Evolutionary conservation across 2,888 invertebrate species (phyloP), one percentile per base, ranked within the genome.

Genomic region (Synanthedon myopaeformis): DNA sequence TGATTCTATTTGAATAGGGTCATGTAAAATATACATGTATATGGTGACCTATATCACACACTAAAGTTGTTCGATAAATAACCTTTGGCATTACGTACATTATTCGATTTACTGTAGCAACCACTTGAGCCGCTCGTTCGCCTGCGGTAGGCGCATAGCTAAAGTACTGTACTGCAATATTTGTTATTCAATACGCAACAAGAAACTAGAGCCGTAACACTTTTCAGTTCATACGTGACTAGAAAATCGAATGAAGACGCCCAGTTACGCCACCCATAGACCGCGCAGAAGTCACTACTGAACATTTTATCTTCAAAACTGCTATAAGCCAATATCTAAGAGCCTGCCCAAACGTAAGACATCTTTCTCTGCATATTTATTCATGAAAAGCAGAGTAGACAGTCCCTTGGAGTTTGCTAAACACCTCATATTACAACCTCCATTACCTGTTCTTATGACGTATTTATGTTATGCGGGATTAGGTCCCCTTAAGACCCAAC

Each of bases 171-270:
- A 51, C 54, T 55, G 51, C 53, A 54, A 56, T 56, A 66, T 72
- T 80, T 72, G 61, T 64, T 79, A 81, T 80, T 80, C 80, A 67
- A 63, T 64, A 65, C 74, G 70, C 69, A 71, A 66, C 59, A 61
- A 64, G 65, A 73, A 71, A 74, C 66, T 64, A 68, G 68, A 66
- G 65, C 67, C 64, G 67, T 66, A 70, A 75, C 75, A 80, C 79
- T 79, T 80, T 77, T 79, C 74, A 80, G 72, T 70, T 62, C 64
- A 74, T 71, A 76, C 79, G 79, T 80, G 81, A 77, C 74, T 70
- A 56, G 70, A 71, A 74, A 69, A 55, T 63, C 56, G 58, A 70
- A 65, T 61, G 63, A 17, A 49, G 59, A 59, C 57, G 63, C 57
- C 57, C 66, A 61, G 65, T 64, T 67, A 63, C 60, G 66, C 65